A percentile compares a stretch with the other conserved stretches of the same genome.
Evolutionary conservation across 2,888 invertebrate species (phyloP).

Genomic region (Hyalella azteca): DNA sequence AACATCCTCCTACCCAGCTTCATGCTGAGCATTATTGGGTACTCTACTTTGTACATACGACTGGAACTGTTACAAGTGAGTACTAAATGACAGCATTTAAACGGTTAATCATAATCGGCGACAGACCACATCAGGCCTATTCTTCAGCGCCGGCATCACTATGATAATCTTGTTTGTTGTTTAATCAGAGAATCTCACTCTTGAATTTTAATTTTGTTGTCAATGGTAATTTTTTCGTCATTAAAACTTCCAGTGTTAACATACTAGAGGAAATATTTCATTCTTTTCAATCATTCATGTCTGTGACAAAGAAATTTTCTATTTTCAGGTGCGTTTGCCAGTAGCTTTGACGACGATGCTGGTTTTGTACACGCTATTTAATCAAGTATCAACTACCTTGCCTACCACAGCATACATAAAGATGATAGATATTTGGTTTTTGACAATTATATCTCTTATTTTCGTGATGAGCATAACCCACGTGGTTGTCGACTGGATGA

Average conservation of each 20-base stretch:
- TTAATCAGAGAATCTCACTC: too few relatives aligned
- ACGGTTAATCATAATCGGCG: too few relatives aligned
- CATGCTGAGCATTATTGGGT: conserved; percentile 44
- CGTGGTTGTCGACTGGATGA: conserved; percentile 8
- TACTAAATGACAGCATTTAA: too few relatives aligned
- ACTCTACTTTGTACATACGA: conserved; percentile 43
- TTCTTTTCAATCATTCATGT: too few relatives aligned
- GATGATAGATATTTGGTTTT: conserved; percentile 48
- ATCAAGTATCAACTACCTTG: conserved; percentile 36
- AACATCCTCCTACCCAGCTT: conserved; percentile 42
- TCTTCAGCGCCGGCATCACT: too few relatives aligned
- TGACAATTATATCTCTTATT: conserved; percentile 42
- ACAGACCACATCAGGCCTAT: too few relatives aligned
- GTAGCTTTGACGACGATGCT: conserved; percentile 46
- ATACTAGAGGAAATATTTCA: too few relatives aligned
- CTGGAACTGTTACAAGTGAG: conserved; percentile 34
- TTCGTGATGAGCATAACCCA: conserved; percentile 42
- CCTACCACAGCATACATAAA: conserved; percentile 41
- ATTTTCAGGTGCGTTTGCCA: conserved; percentile 19
- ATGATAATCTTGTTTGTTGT: too few relatives aligned
- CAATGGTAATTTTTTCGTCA: too few relatives aligned
- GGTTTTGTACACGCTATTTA: conserved; percentile 45
- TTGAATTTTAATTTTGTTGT: too few relatives aligned
- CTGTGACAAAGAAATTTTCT: background rate
- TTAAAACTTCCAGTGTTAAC: too few relatives aligned